These are phyloP conservation scores for Odontocolon sp. DNA, from an alignment of 2,888 invertebrate genomes.

Conservation along the genomic window DNA sequence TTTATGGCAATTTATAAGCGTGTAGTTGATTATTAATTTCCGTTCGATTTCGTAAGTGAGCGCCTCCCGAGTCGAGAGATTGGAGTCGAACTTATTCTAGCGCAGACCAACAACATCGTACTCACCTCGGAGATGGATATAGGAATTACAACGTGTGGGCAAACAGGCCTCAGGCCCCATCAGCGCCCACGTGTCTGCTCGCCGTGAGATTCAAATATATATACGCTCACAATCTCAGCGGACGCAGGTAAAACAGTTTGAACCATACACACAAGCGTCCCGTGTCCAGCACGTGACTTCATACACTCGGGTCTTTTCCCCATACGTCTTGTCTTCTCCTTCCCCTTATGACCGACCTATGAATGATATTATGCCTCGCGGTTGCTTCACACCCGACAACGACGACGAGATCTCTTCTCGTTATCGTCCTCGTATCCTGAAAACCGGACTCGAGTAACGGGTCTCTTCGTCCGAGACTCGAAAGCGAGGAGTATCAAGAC, in stretches of 20 bases:
- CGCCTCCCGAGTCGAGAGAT: not conserved
- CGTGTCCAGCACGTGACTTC: constrained; percentile 14
- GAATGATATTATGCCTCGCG: constrained; percentile 68
- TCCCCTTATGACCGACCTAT: constrained; percentile 59
- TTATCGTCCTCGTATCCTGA: constrained; percentile 67
- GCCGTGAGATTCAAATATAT: constrained; percentile 28
- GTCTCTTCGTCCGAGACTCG: constrained; percentile 25
- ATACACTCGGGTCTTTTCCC: constrained; percentile 22
- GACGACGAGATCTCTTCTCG: constrained; percentile 64
- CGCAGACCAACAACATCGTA: not conserved
- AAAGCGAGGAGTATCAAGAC: not conserved
- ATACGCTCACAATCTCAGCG: constrained; percentile 18
- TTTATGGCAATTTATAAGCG: no score
- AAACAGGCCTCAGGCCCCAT: constrained; percentile 73
- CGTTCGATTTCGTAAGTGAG: constrained; percentile 19
- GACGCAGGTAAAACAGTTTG: constrained; percentile 1
- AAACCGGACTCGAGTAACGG: constrained; percentile 66
- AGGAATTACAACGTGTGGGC: constrained; percentile 71
- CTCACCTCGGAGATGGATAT: constrained; percentile 22
- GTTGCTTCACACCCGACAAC: constrained; percentile 65
- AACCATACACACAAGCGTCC: constrained; percentile 4
- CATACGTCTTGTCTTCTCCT: constrained; percentile 13
- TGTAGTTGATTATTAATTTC: not conserved
- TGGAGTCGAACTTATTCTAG: not conserved
- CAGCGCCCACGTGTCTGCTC: constrained; percentile 70